These are phyloP conservation scores for Brachionus paranguensis DNA, from an alignment of 1,140 invertebrate species.

Conservation along the genomic window DNA sequence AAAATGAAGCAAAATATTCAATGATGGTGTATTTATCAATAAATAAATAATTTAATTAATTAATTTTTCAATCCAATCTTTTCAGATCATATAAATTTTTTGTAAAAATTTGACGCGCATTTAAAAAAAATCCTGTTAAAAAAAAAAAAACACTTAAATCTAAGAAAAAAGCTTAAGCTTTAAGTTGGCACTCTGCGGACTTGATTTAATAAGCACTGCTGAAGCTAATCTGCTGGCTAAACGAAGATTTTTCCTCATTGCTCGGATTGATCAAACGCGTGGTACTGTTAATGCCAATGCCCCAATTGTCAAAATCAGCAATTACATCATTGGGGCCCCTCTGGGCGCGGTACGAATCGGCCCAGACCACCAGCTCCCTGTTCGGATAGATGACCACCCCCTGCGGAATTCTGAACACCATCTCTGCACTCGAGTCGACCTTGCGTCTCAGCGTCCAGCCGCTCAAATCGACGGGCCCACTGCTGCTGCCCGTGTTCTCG, in stretches of 20 bases:
- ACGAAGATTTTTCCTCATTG: constrained; percentile 39
- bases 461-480: not conserved
- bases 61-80: not conserved
- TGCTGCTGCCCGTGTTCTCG: not conserved
- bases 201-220: not conserved
- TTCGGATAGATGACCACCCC: not conserved
- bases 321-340: not conserved
- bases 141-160: not conserved
- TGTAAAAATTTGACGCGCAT: not conserved
- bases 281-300: constrained; percentile 18
- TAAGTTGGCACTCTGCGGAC: not conserved
- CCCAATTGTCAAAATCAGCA: constrained; percentile 39
- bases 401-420: not conserved
- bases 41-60: not conserved
- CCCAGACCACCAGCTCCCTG: constrained; percentile 8
- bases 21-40: not conserved
- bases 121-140: not conserved
- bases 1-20: not conserved
- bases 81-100: not conserved
- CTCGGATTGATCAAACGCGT: not conserved
- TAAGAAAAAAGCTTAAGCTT: not conserved
- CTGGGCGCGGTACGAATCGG: not conserved
- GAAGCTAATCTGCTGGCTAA: constrained; percentile 34
- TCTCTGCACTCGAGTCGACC: constrained; percentile 1
- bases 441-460: constrained; percentile 3